Evolutionary conservation across 2,797 vertebrate genomes (phyloP).

Genomic region (Xenopus petersii): DNA sequence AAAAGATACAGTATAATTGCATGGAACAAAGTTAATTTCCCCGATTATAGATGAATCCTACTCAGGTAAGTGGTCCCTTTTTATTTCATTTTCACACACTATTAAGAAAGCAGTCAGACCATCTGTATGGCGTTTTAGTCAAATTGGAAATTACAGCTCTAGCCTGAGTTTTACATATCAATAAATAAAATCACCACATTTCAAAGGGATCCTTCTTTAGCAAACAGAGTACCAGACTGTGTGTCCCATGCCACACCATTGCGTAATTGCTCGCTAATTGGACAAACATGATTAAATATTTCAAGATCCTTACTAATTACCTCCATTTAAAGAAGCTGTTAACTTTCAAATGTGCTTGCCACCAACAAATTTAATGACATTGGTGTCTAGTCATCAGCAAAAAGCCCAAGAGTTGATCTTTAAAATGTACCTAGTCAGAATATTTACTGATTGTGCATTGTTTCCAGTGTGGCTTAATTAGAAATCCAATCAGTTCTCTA

Average conservation of each 20-base stretch:
- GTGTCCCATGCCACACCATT: constrained; percentile 77
- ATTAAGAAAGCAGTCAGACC: constrained; percentile 80
- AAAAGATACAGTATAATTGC: constrained; percentile 23
- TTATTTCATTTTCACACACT: constrained; percentile 79
- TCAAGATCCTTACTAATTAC: constrained; percentile 98
- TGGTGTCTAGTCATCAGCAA: constrained; percentile 94
- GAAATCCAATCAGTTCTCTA: constrained; percentile 82
- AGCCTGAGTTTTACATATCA: constrained; percentile 83
- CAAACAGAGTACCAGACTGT: constrained; percentile 73
- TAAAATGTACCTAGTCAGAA: constrained; percentile 84
- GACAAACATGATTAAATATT: constrained; percentile 99
- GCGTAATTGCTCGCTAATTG: constrained; percentile 93
- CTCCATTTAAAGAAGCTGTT: constrained; percentile 93
- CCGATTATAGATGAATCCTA: constrained; percentile 76
- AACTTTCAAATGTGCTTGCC: constrained; percentile 96
- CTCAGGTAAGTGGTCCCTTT: constrained; percentile 79
- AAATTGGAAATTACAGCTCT: constrained; percentile 84
- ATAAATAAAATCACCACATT: constrained; percentile 81
- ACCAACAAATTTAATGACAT: constrained; percentile 88
- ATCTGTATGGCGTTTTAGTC: constrained; percentile 79
- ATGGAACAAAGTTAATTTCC: constrained; percentile 46
- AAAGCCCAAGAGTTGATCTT: constrained; percentile 85
- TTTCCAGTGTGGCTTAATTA: constrained; percentile 83
- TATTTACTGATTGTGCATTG: constrained; percentile 84
- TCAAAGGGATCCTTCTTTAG: constrained; percentile 77